Evolutionary conservation across 2,797 vertebrate species (phyloP).

Genomic region (Micropoecilia bifurca): DNA sequence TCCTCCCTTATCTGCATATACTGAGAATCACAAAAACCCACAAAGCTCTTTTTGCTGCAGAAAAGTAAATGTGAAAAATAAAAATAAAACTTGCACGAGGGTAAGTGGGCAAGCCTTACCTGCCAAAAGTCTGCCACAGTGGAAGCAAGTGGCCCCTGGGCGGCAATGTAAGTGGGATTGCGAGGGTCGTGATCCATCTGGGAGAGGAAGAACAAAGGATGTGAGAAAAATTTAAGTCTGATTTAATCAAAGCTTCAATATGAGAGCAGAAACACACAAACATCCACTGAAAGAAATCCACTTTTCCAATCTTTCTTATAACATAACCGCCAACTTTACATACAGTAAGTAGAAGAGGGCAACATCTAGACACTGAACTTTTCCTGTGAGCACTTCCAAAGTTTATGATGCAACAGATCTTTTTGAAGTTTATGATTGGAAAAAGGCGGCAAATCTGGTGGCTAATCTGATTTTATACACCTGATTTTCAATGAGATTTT

Average conservation of each 20-base stretch:
- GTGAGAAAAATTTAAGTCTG: slow-evolving; percentile 51
- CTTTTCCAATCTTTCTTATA: slow-evolving; percentile 17
- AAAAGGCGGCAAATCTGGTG: background rate
- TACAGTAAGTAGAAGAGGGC: slow-evolving; percentile 33
- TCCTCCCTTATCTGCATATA: slow-evolving; percentile 17
- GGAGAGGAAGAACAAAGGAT: slow-evolving; percentile 54
- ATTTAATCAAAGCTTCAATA: slow-evolving; percentile 59
- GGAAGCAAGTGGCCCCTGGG: slow-evolving; percentile 92
- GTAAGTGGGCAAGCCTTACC: slow-evolving; percentile 79
- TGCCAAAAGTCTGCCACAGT: slow-evolving; percentile 98
- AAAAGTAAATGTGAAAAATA: slow-evolving; percentile 19
- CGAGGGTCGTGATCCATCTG: slow-evolving; percentile 98
- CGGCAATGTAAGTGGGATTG: slow-evolving; percentile 93
- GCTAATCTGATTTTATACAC: background rate
- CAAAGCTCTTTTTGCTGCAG: slow-evolving; percentile 9
- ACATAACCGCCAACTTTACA: slow-evolving; percentile 20
- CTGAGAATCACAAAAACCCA: slow-evolving; percentile 29
- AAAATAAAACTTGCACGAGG: slow-evolving; percentile 30
- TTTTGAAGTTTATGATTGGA: background rate
- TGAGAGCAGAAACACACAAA: slow-evolving; percentile 30
- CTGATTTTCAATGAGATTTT: background rate
- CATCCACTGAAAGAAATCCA: slow-evolving; percentile 23
- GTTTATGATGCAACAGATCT: background rate
- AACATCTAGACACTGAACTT: background rate
- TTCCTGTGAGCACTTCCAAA: background rate